Base-by-base conservation (phyloP, 2,797 vertebrate genomes). In the Bucorvus abyssinicus region DNA sequence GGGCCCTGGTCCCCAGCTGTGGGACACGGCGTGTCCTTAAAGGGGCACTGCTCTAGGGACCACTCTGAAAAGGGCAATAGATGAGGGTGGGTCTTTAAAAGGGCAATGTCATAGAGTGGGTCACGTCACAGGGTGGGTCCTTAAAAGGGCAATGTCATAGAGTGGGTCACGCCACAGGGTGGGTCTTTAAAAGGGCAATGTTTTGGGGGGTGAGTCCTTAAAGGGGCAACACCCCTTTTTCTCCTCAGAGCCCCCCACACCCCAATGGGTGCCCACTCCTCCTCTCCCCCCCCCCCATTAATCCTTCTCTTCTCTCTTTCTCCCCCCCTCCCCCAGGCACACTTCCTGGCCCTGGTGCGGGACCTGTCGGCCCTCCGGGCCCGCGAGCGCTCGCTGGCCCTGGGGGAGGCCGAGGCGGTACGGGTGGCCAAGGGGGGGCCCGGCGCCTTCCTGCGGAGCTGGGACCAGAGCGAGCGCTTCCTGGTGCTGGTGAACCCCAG, bases 351-450 rank as follows among this genome's bases (percentile, higher is more conserved):
- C 22, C 80, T 84, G 14, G 73, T 57, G 59, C 40, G 32, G 10
- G 57, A 20, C 10, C 40, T 84, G 68, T 57, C 49, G 1, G 40
- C 27, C 4, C 49, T 83, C 38, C 57, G 80, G 14, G 14, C 11
- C 3, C 68, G n/a, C 14, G 80, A 83, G 57, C 68, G 57, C 1
- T 71, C 75, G 11, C 67, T 87, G 57, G 11, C 26, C 1, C 50
- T 79, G 34, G 84, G 75, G 13, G 75, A 50, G 26, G 42, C 36
- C 0, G 8, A 8, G 23, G 9, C 5, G 20, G 1, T 77, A n/a
- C n/a, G n/a, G 20, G 1, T 77, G 8, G 7, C 12, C n/a, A n/a
- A n/a, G 7, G 40, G 56, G 0, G 55, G n/a, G 12, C 1, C 10
- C 74, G 3, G 2, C n/a, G 73, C 64, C 5, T 14, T 86, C 6